Evolutionary conservation across 1,140 invertebrate genomes (phyloP), one percentile per base, ranked within the genome.

Genomic region (Lepidurus apus): DNA sequence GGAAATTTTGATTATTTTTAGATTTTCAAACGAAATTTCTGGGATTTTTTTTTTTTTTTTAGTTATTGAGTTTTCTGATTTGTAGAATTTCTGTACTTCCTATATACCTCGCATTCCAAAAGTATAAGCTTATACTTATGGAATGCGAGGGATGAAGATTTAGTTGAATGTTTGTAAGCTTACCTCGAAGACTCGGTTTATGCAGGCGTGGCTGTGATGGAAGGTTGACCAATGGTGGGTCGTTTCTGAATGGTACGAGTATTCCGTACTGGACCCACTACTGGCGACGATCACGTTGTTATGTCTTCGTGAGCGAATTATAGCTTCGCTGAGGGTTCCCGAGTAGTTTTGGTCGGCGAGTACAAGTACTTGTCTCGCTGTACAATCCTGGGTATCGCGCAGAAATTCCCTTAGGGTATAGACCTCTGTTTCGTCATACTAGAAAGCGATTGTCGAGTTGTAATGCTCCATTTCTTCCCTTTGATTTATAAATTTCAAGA

Each of bases 271-370:
- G 43, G 81, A 81, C 0, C 83, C 81, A 45, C 86, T 86, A 44
- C 82, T 79, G 74, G 85, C 84, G 7, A 87, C 83, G 2, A 85
- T 80, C 7, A 87, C 84, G 82, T 88, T 87, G 7, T 78, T 77
- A 80, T 88, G 86, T 2, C 83, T 80, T 21, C 78, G 80, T 7
- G 83, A 83, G 81, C 81, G 73, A 47, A 79, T 82, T 21, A 88
- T 81, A 5, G 83, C 83, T 5, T 84, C 82, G 24, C 85, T 82
- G 7, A 89, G 79, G 74, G 86, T 82, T 0, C 85, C 86, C 2
- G 87, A 83, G 81, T 85, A 87, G 78, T 86, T 87, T 77, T 88
- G 87, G 79, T 89, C 88, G 1, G 84, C 85, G 1, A 89, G 80
- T 6, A 89, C 77, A 42, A 87, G 83, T 2, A 89, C 85, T n/a